Evolutionary conservation across 2,888 invertebrate species (phyloP).

Genomic region (Escarpia spicata): DNA sequence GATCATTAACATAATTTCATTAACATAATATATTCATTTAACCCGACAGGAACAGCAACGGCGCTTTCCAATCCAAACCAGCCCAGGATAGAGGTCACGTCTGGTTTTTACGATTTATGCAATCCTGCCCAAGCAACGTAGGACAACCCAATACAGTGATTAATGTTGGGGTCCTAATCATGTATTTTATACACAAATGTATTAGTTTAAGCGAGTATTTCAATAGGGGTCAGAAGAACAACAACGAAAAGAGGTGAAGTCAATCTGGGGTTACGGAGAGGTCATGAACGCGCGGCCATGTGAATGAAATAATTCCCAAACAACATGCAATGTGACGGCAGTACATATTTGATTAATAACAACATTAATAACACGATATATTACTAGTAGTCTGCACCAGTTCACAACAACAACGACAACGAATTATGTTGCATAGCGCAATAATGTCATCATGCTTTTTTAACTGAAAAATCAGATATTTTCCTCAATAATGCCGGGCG

Average conservation of each 20-base stretch:
- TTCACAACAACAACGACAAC: background rate
- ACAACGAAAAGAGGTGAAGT: constrained; percentile 16
- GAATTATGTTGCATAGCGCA: background rate
- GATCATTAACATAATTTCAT: constrained; percentile 8
- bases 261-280: constrained; percentile 16
- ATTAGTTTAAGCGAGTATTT: background rate
- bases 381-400: background rate
- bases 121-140: background rate
- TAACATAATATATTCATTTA: constrained; percentile 13
- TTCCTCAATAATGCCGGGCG: constrained; percentile 2
- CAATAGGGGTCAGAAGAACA: background rate
- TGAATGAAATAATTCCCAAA: constrained; percentile 16
- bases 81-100: constrained; percentile 6
- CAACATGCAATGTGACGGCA: constrained; percentile 12
- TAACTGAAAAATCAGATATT: constrained; percentile 7
- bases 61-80: background rate
- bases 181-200: background rate
- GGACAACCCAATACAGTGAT: background rate
- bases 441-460: background rate
- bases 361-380: constrained; percentile 4
- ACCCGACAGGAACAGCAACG: constrained; percentile 10
- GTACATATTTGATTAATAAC: background rate
- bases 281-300: constrained; percentile 16
- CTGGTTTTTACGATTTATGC: background rate
- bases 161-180: background rate